Base-by-base conservation (phyloP, 2,113 vertebrate genomes). In the Nettapus auritus region DNA sequence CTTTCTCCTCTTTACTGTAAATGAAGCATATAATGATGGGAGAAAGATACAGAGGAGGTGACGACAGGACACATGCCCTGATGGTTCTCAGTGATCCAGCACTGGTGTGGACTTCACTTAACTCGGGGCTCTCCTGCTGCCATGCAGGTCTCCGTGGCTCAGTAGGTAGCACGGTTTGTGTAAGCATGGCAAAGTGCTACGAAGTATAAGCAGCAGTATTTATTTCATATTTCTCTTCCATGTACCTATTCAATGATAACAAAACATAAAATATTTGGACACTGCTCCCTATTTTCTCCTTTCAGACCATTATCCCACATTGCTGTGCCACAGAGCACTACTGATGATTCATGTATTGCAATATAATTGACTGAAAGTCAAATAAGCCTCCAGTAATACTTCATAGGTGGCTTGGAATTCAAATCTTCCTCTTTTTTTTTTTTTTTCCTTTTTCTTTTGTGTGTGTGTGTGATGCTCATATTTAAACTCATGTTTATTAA, bases 81-180 rank as follows among this genome's bases (percentile, higher is more conserved):
- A 44, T 12, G 9, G 20, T 71, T 34, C 50, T n/a, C 40, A 77
- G 28, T 33, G 33, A 78, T 63, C 31, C 46, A 88, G 42, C 44
- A 59, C 18, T 46, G 1, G 0, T 8, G 50, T 1, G 5, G 33
- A 36, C 26, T n/a, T 83, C 36, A n/a, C 17, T 66, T 34, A 53
- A 59, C 4, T 53, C n/a, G 2, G 1, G 14, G 36, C 21, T 73
- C 19, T 3, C 1, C 44, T 50, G 38, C 34, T 70, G 48, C 59
- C 8, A 0, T 33, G 55, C 0, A 0, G 78, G 23, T 19, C 29
- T 46, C 34, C 63, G 5, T 0, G 3, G 22, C 18, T 66, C 25
- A 1, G 31, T 70, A 67, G 26, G 53, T 22, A 64, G 53, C 34
- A 81, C 19, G 31, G 9, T 40, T 34, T 22, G 1, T 40, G 33